Base-by-base conservation (phyloP, 2,113 vertebrate genomes). In the Sceloporus undulatus region DNA sequence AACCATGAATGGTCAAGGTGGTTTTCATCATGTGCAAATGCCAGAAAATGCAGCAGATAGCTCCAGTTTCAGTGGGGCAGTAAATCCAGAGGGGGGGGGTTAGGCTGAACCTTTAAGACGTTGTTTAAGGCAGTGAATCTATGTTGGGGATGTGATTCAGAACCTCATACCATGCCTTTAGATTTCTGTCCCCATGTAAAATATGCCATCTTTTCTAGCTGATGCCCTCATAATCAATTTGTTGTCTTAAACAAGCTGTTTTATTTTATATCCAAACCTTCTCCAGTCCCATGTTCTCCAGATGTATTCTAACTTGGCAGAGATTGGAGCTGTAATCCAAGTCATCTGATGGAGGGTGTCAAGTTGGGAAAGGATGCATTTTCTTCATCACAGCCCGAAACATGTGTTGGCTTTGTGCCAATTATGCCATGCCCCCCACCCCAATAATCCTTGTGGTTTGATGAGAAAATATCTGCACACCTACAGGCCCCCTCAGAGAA, bases 1-100 rank as follows among this genome's bases (percentile, higher is more conserved):
- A 80, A 25, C 66, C 1, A 0, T 0, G n/a, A 38, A 11, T 54
- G 65, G 42, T 18, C 27, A 40, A 54, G 1, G 4, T 9, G 75
- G 86, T 68, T 75, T 89, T 29, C 11, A 6, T 0, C 38, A 71
- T 0, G 70, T 74, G 71, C 48, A 82, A 76, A 48, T 56, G 62
- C 34, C 81, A 79, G n/a, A 62, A 62, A 18, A 3, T 18, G 59
- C 59, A 62, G 59, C 18, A 18, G 59, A 62, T 19, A 62, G 16
- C 16, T 62, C 59, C 11, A 13, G 16, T 62, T 48, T 48, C 48
- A 48, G 7, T 62, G 59, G 59, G 59, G 59, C 59, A 62, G 59
- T 62, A 18, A 62, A 62, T 62, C 59, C 59, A 18, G 13, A 1
- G 34, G 34, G 34, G 34, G 34, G 34, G 34, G 34, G 34, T 62